Evolutionary conservation across 2,797 vertebrate species (phyloP), one percentile per base, ranked within the genome.

Genomic region (Scyliorhinus canicula): DNA sequence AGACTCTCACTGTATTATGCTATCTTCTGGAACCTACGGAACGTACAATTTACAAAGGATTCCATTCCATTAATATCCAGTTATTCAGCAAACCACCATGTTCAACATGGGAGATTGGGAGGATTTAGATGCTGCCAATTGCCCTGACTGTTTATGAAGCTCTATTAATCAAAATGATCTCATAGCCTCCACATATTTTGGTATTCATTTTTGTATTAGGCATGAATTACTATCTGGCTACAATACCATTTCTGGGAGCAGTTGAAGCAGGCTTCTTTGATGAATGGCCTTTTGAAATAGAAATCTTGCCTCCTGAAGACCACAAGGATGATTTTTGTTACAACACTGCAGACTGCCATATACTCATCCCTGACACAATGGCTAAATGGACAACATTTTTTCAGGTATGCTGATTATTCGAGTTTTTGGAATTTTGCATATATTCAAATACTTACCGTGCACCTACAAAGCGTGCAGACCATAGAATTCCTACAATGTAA

Each of bases 241-340:
- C 95, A 14, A 95, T 99, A 74, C 98, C 98, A 1, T 98, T 99
- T 96, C 97, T 99, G 95, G 98, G 98, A 79, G 98, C 98, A 0
- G 96, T 97, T 74, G 97, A 98, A 95, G 97, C 98, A 63, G 98
- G 97, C 3, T 95, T 98, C 12, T 95, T 98, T 44, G 97, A 97
- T 95, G 95, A 96, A 35, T 96, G 96, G 60, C 95, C 96, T 7
- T 95, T 96, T 1, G 95, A 97, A 95, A 21, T 99, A 94, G 95
- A 96, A 95, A 96, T 99, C 95, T 95, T 96, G 95, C 96, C 95
- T 0, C 98, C 98, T 84, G 94, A 95, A 6, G 97, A 96, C 2
- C 96, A 93, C 95, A 96, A 95, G 52, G 88, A 1, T 1, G 97
- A 97, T 47, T 98, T 97, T 95, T 99, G 98, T 95, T 97, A 97